A percentile compares a stretch with the other conserved stretches of the same genome.
Evolutionary conservation across 2,888 invertebrate species (phyloP).

Genomic region (Exephanes ischioxanthus): DNA sequence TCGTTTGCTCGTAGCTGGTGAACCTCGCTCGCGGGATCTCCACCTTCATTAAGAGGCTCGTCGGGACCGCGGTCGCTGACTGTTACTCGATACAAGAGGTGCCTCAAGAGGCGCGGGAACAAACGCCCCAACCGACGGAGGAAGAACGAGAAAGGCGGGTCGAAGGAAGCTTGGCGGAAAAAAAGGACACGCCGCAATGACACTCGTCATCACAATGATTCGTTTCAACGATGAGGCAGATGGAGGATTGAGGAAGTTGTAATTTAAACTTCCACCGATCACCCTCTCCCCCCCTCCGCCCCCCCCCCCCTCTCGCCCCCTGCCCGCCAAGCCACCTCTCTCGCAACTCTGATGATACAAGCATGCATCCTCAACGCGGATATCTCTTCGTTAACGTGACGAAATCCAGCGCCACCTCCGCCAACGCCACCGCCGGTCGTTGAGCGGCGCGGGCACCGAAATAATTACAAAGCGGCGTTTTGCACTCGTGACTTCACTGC

Average conservation of each 20-base stretch:
- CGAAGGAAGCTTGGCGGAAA: neutral
- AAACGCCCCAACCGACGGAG: neutral
- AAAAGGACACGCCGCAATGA: neutral
- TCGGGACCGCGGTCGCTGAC: slow-evolving; percentile 35
- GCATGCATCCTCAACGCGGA: slow-evolving; percentile 21
- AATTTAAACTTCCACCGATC: slow-evolving; percentile 64
- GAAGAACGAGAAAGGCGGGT: neutral
- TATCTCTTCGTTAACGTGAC: slow-evolving; percentile 40
- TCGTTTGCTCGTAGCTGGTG: slow-evolving; percentile 23
- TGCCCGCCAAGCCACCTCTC: neutral
- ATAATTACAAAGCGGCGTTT: slow-evolving; percentile 72
- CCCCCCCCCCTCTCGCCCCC: neutral
- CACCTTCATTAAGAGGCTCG: slow-evolving; percentile 24
- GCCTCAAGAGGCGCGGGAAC: neutral
- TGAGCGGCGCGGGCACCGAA: slow-evolving; percentile 46
- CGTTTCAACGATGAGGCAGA: slow-evolving; percentile 38
- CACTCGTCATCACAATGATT: slow-evolving; percentile 39
- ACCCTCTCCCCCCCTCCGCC: slow-evolving; percentile 4
- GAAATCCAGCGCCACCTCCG: slow-evolving; percentile 16
- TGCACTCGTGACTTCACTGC: slow-evolving; percentile 64
- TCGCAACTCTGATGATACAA: slow-evolving; percentile 1
- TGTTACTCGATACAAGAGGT: slow-evolving; percentile 40
- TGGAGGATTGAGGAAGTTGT: slow-evolving; percentile 66
- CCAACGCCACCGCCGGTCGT: neutral
- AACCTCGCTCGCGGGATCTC: neutral